Conservation (phyloP, 2,113 vertebrate species). For the Ciconia boyciana region DNA sequence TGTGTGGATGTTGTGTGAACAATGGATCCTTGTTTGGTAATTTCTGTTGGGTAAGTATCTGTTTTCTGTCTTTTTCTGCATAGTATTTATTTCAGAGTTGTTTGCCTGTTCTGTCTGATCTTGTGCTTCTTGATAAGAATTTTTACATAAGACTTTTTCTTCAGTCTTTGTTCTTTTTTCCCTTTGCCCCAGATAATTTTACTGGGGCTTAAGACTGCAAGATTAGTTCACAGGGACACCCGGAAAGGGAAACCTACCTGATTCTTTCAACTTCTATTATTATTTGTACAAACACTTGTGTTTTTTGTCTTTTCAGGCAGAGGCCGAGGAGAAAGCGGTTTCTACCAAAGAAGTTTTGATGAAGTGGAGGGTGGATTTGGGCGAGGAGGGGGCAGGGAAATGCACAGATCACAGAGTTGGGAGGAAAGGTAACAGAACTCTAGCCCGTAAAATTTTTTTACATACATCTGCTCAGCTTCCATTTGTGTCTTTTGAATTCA, state of each 20-base stretch:
- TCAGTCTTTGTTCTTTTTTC: background rate
- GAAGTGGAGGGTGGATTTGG: constrained; percentile 97
- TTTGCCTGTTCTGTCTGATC: background rate
- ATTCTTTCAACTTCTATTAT: background rate
- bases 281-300: constrained; percentile 38
- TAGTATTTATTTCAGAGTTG: background rate
- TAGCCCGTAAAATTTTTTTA: background rate
- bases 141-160: background rate
- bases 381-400: constrained; percentile 89
- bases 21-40: background rate
- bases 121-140: background rate
- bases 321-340: constrained; percentile 95
- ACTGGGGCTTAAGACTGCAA: background rate
- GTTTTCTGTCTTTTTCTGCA: background rate
- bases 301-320: constrained; percentile 82
- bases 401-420: constrained; percentile 99
- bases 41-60: constrained; percentile 33
- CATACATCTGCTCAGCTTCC: background rate
- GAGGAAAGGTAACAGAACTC: constrained; percentile 90
- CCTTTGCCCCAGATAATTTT: background rate
- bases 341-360: constrained; percentile 99
- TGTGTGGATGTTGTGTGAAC: background rate
- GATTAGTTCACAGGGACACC: background rate
- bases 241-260: constrained; percentile 5
- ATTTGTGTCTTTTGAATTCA: constrained; percentile 8